Percentiles rank a stretch among this genome's conserved stretches.
phyloP scores from a whole-genome alignment of 2,113 vertebrate species.

The Hoplias malabaricus region DNA sequence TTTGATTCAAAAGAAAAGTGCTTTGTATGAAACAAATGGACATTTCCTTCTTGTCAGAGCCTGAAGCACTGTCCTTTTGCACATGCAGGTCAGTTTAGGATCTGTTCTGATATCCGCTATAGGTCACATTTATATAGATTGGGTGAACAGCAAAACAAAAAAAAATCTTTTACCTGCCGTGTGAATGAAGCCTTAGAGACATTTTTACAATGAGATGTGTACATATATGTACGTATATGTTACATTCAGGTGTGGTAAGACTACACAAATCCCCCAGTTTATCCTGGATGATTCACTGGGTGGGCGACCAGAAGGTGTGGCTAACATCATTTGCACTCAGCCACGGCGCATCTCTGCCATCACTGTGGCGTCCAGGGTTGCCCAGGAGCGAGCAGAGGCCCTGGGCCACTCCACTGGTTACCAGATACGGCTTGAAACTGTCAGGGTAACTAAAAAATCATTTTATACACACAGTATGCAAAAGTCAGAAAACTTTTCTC shows the following conservation, averaged over 20 bases:
- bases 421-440: slow-evolving; percentile 93
- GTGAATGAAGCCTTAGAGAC: neutral
- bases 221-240: slow-evolving; percentile 40
- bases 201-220: neutral
- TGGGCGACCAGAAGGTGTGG: slow-evolving; percentile 74
- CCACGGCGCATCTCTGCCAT: slow-evolving; percentile 96
- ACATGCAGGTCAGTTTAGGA: no score
- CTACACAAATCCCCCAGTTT: slow-evolving; percentile 97
- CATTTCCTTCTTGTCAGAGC: no score
- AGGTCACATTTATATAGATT: no score
- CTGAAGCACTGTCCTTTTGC: no score
- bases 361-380: slow-evolving; percentile 90
- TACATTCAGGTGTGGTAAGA: slow-evolving; percentile 90
- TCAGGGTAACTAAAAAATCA: slow-evolving; percentile 75
- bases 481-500: neutral
- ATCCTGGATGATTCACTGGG: slow-evolving; percentile 86
- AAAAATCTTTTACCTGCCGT: no score
- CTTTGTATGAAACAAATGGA: no score
- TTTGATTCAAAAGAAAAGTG: no score
- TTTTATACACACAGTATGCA: neutral
- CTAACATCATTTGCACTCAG: slow-evolving; percentile 95
- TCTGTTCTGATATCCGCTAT: no score
- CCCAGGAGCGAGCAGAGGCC: slow-evolving; percentile 87
- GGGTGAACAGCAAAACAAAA: no score
- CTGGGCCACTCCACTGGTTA: slow-evolving; percentile 91